These are phyloP conservation scores for Oligia strigilis DNA, from an alignment of 2,888 invertebrate genomes.

Conservation along the genomic window DNA sequence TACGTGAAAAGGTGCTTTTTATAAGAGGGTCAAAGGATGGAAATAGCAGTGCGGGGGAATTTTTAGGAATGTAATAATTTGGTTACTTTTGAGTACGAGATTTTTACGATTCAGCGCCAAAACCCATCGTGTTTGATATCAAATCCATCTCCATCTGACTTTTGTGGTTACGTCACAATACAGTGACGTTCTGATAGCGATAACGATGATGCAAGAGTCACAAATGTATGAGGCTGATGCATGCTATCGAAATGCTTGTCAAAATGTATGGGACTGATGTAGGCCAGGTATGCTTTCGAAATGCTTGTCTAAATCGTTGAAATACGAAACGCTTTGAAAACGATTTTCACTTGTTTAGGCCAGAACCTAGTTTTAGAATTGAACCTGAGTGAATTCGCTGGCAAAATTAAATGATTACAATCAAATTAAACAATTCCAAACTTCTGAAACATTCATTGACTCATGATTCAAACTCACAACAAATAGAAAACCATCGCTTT, in stretches of 20 bases:
- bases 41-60: neutral
- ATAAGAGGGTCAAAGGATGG: constrained; percentile 17
- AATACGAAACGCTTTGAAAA: neutral
- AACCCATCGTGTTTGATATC: neutral
- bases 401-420: neutral
- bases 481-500: constrained; percentile 18
- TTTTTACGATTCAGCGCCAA: neutral
- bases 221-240: neutral
- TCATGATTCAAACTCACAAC: neutral
- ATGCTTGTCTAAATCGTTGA: neutral
- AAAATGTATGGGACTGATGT: neutral
- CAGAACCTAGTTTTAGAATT: neutral
- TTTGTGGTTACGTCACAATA: neutral
- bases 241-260: neutral
- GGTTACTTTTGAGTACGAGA: neutral
- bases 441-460: constrained; percentile 14
- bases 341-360: neutral
- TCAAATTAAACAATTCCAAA: neutral
- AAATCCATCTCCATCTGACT: neutral
- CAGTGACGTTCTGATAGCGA: neutral
- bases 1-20: constrained; percentile 25
- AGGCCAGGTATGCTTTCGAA: neutral
- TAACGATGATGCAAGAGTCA: neutral
- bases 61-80: neutral
- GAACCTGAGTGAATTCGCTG: neutral